These are phyloP conservation scores for Drosophila fulvimacula DNA, from an alignment of 2,888 invertebrate genomes.

Conservation along the genomic window DNA sequence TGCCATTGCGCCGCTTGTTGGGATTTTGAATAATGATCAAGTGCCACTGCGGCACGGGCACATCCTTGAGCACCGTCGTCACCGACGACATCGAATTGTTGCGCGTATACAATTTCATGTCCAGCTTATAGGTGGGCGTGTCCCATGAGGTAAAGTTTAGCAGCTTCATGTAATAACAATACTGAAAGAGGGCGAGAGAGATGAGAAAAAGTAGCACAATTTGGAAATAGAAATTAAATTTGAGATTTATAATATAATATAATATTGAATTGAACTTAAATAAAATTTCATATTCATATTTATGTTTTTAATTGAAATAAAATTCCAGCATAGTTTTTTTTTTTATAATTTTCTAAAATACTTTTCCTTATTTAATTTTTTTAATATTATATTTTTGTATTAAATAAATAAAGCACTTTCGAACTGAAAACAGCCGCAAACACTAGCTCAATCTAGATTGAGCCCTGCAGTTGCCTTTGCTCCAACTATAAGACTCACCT, in stretches of 20 bases:
- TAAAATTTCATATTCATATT: too few relatives aligned
- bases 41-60: slow-evolving; percentile 75
- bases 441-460: background rate
- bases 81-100: slow-evolving; percentile 74
- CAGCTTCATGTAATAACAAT: slow-evolving; percentile 74
- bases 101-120: slow-evolving; percentile 45
- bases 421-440: background rate
- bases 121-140: slow-evolving; percentile 65
- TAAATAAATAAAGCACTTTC: background rate
- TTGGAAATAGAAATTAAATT: background rate
- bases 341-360: too few relatives aligned
- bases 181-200: slow-evolving; percentile 27
- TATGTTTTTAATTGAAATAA: too few relatives aligned
- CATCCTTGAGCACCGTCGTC: slow-evolving; percentile 64
- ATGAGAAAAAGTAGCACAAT: background rate
- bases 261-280: too few relatives aligned
- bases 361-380: too few relatives aligned
- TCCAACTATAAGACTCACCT: slow-evolving; percentile 41
- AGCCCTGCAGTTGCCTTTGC: background rate
- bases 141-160: slow-evolving; percentile 52
- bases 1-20: slow-evolving; percentile 18
- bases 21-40: slow-evolving; percentile 66
- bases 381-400: too few relatives aligned
- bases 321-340: background rate
- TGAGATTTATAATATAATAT: background rate